Percentiles rank a stretch among this genome's conserved stretches.
Conservation (phyloP, 2,888 invertebrate genomes). For the Gryllus longicercus region DNA sequence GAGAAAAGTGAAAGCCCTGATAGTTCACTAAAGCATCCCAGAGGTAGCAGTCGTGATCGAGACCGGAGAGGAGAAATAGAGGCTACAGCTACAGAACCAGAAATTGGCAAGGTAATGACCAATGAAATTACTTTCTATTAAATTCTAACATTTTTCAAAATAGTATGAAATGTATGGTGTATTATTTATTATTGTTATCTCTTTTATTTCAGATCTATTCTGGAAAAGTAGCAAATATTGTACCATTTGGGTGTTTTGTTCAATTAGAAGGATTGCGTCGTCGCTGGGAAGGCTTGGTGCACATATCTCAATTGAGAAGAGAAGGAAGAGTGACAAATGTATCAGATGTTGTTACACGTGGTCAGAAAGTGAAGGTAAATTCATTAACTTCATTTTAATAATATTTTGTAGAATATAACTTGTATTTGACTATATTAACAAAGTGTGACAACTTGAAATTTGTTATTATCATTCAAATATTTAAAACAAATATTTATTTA, state of each 20-base stretch:
- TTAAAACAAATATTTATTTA: no score
- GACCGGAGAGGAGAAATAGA: conserved; percentile 38
- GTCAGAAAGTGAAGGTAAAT: conserved; percentile 78
- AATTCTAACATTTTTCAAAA: background rate
- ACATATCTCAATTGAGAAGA: conserved; percentile 89
- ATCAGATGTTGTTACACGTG: conserved; percentile 86
- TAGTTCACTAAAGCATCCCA: background rate
- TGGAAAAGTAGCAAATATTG: conserved; percentile 92
- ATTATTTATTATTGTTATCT: background rate
- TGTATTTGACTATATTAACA: no score
- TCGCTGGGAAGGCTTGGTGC: conserved; percentile 93
- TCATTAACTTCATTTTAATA: background rate
- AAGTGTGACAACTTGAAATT: no score
- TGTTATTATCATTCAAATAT: no score
- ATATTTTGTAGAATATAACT: background rate
- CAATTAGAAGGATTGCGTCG: conserved; percentile 87
- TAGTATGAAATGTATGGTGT: background rate
- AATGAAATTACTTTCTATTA: no score
- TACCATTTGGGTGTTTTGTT: conserved; percentile 97
- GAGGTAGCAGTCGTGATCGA: conserved; percentile 26
- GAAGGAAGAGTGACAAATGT: conserved; percentile 94
- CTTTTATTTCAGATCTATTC: conserved; percentile 68
- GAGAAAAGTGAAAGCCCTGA: conserved; percentile 30
- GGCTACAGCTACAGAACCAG: conserved; percentile 49
- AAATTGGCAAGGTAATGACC: conserved; percentile 47